These are phyloP conservation scores for Lasioglossum lativentre DNA, from an alignment of 2,888 invertebrate species.

Conservation along the genomic window DNA sequence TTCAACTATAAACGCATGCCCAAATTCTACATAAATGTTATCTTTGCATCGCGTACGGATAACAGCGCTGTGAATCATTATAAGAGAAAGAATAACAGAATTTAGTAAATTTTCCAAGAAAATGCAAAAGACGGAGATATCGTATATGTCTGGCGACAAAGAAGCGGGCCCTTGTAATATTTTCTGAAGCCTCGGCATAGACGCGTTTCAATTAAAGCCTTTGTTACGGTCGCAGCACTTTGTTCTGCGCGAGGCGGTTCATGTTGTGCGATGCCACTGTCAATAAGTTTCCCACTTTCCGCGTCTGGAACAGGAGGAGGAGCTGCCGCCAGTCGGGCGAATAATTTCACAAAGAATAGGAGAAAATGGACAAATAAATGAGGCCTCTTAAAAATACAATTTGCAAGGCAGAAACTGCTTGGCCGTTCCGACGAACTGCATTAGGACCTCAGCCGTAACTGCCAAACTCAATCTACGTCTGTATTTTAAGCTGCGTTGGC, in stretches of 20 bases:
- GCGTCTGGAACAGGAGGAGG: background rate
- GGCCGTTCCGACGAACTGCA: constrained; percentile 15
- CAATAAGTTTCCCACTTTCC: background rate
- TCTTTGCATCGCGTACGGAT: background rate
- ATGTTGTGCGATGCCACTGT: background rate
- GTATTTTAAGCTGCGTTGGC: constrained; percentile 49
- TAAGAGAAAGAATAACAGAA: background rate
- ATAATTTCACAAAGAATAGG: constrained; percentile 42
- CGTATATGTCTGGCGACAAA: background rate
- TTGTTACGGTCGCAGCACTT: background rate
- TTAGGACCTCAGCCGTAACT: constrained; percentile 35
- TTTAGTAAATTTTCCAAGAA: background rate
- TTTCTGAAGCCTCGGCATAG: background rate
- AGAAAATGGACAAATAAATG: constrained; percentile 43
- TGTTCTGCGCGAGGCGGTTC: background rate
- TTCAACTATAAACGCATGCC: background rate
- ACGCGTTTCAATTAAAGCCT: background rate
- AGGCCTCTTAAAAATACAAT: constrained; percentile 49
- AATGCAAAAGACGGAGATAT: background rate
- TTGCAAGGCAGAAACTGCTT: constrained; percentile 57
- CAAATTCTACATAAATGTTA: background rate
- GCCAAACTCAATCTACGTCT: constrained; percentile 58
- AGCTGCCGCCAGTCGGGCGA: constrained; percentile 4
- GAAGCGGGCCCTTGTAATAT: background rate
- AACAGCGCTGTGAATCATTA: background rate